These are phyloP conservation scores for Oreochromis spilurus DNA, from an alignment of 2,113 vertebrate species.

Conservation along the genomic window DNA sequence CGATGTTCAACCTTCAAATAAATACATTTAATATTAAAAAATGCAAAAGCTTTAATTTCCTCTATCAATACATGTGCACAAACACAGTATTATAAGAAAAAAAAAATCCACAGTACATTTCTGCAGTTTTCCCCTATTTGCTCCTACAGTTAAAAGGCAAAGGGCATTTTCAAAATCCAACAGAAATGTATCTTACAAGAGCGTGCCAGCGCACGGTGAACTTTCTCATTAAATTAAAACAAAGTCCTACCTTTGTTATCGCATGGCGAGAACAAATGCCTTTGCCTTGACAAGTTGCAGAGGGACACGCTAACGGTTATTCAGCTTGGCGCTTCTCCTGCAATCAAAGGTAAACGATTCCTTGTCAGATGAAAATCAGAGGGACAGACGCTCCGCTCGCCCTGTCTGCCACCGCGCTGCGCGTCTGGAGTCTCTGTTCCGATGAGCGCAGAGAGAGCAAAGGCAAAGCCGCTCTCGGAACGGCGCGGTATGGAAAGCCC, in stretches of 20 bases:
- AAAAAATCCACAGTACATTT: not conserved
- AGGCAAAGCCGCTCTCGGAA: not conserved
- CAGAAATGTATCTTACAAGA: not conserved
- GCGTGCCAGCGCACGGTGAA: constrained; percentile 4
- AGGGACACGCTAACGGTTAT: not conserved
- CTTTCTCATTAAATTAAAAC: constrained; percentile 40
- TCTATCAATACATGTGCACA: not conserved
- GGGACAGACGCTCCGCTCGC: constrained; percentile 21
- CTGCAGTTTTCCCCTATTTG: not conserved
- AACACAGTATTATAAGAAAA: not conserved
- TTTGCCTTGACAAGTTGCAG: constrained; percentile 24
- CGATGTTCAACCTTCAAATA: not conserved
- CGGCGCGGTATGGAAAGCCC: constrained; percentile 59
- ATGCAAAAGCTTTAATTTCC: not conserved
- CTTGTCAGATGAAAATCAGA: constrained; percentile 16
- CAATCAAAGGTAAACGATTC: constrained; percentile 56
- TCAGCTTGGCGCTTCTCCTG: constrained; percentile 36
- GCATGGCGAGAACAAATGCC: not conserved
- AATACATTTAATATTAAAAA: not conserved
- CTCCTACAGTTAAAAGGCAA: not conserved
- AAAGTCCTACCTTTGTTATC: constrained; percentile 56
- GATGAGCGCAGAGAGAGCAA: constrained; percentile 29
- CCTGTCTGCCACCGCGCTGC: constrained; percentile 45
- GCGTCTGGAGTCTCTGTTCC: constrained; percentile 47
- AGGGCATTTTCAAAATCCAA: not conserved